Percentiles rank a stretch among this genome's conserved stretches.
Conservation (phyloP, 2,888 invertebrate species). For the Serrognathus titanus region DNA sequence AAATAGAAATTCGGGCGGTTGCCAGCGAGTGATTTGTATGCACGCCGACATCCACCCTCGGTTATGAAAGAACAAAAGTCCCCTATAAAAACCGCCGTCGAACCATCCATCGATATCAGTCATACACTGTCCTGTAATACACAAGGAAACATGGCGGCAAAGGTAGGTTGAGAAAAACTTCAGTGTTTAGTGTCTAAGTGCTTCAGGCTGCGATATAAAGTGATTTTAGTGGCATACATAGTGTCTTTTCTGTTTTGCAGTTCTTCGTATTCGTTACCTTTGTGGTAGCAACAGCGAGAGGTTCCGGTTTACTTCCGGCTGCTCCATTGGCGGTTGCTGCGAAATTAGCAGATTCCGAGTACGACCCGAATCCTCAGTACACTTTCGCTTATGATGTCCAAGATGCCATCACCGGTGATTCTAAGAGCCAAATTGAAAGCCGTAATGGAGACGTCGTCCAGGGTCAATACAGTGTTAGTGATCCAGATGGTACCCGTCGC, state of each 20-base stretch:
- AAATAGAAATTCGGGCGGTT: no score
- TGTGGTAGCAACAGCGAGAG: conserved; percentile 17
- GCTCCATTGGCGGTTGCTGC: conserved; percentile 37
- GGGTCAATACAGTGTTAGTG: conserved; percentile 60
- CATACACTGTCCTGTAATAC: background rate
- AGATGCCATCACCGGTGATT: conserved; percentile 62
- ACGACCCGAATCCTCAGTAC: conserved; percentile 64
- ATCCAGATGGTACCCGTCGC: conserved; percentile 62
- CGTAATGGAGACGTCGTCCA: conserved; percentile 64
- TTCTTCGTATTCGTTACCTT: background rate
- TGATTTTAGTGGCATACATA: background rate
- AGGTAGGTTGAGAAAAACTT: background rate
- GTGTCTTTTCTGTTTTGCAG: background rate
- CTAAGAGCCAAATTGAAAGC: conserved; percentile 53
- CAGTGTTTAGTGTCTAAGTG: no score
- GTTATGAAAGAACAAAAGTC: background rate
- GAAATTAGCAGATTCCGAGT: conserved; percentile 53
- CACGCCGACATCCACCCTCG: background rate
- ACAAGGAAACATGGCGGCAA: background rate
- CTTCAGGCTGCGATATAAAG: no score
- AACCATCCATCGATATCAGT: background rate
- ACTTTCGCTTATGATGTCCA: conserved; percentile 68
- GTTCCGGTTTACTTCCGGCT: conserved; percentile 26
- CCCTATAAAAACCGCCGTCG: background rate
- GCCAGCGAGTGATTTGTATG: background rate